phyloP scores from a whole-genome alignment of 2,797 vertebrate genomes.

The Danionella dracula region DNA sequence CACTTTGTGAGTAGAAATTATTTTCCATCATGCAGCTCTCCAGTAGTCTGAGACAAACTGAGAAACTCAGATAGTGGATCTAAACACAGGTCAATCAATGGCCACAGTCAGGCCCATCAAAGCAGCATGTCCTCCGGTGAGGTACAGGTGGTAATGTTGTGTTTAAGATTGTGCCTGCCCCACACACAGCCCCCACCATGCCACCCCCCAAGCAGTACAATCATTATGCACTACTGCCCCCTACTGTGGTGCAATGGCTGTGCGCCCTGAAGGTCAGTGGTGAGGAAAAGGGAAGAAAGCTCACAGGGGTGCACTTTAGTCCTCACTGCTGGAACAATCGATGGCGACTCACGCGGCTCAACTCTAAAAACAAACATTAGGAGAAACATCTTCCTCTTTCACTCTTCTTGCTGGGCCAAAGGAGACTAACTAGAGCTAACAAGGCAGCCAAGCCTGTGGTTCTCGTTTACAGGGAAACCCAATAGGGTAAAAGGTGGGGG shows the following conservation, averaged over 20 bases:
- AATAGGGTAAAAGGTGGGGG: neutral
- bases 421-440: conserved; percentile 53
- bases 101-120: conserved; percentile 43
- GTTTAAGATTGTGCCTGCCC: conserved; percentile 57
- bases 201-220: conserved; percentile 51
- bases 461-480: conserved; percentile 5
- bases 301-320: conserved; percentile 60
- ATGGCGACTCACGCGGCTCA: conserved; percentile 53
- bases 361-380: conserved; percentile 59
- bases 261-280: conserved; percentile 60
- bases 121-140: conserved; percentile 43
- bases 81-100: conserved; percentile 52
- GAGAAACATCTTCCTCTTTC: conserved; percentile 53
- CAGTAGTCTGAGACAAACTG: conserved; percentile 36
- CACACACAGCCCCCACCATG: conserved; percentile 11
- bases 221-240: conserved; percentile 72
- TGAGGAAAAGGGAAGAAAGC: conserved; percentile 38
- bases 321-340: conserved; percentile 56
- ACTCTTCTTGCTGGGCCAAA: conserved; percentile 12
- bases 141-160: conserved; percentile 55
- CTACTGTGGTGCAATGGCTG: conserved; percentile 61
- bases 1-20: conserved; percentile 51
- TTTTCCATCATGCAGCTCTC: conserved; percentile 37
- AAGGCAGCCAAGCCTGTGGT: conserved; percentile 30
- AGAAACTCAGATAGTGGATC: conserved; percentile 38